Evolutionary conservation across 2,113 vertebrate species (phyloP).

Genomic region (Tetraodon nigroviridis): DNA sequence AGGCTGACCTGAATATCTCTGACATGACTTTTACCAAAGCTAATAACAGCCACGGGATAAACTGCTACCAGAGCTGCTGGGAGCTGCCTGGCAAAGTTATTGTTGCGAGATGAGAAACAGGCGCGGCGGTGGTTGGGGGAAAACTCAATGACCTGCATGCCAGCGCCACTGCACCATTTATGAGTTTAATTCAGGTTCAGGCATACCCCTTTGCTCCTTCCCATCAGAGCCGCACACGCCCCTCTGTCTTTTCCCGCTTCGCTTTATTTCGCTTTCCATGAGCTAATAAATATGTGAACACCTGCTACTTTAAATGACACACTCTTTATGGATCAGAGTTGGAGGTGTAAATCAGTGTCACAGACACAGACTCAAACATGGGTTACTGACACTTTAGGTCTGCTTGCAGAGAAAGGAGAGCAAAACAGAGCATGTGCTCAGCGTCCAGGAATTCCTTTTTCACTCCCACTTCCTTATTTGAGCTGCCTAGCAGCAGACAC

Average conservation of each 20-base stretch:
- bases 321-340: slow-evolving; percentile 52
- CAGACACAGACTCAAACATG: slow-evolving; percentile 24
- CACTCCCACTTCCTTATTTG: slow-evolving; percentile 51
- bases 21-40: slow-evolving; percentile 61
- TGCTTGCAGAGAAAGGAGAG: slow-evolving; percentile 39
- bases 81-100: slow-evolving; percentile 65
- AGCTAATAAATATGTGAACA: slow-evolving; percentile 64
- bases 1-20: slow-evolving; percentile 67
- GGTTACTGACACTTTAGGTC: slow-evolving; percentile 47
- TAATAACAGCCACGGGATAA: slow-evolving; percentile 62
- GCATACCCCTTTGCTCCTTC: slow-evolving; percentile 17
- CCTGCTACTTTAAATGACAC: slow-evolving; percentile 71
- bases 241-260: slow-evolving; percentile 28
- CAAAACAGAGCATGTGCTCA: slow-evolving; percentile 59
- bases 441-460: slow-evolving; percentile 59
- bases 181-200: slow-evolving; percentile 56
- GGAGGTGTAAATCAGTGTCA: slow-evolving; percentile 59
- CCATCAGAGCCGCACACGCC: slow-evolving; percentile 24
- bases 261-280: slow-evolving; percentile 62
- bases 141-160: slow-evolving; percentile 65
- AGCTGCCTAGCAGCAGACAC: slow-evolving; percentile 29
- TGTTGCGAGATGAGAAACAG: slow-evolving; percentile 66
- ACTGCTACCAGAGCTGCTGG: slow-evolving; percentile 56
- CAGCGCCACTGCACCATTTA: slow-evolving; percentile 55
- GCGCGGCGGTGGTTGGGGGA: slow-evolving; percentile 41